Evolutionary conservation across 1,140 invertebrate genomes (phyloP), one percentile per base, ranked within the genome.

Genomic region (Brevipalpus yothersi): DNA sequence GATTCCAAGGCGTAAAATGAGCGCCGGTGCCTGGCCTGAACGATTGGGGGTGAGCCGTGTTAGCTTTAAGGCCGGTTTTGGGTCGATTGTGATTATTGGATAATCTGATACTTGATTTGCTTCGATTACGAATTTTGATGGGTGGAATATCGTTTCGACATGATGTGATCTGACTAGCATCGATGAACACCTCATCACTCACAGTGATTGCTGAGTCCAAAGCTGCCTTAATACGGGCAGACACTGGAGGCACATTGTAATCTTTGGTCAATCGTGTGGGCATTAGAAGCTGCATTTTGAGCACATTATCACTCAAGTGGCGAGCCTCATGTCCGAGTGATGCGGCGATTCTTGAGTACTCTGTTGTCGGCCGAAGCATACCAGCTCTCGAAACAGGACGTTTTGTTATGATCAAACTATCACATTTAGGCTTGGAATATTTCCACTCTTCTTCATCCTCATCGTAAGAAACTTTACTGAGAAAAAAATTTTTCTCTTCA

Each of bases 371-470:
- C 55, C 84, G 73, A 39, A 81, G 72, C 17, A 75, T 71, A 17
- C 77, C 76, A 13, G 77, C 71, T 64, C 77, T 73, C 3, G 82
- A 82, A 15, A 79, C 72, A 0, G 82, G 83, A 58, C 82, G 63
- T 56, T 72, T 73, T 40, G n/a, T 31, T 8, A 41, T 41, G n/a
- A 57, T n/a, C 9, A 39, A 15, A 10, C 9, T 13, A 13, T 57
- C 39, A 41, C 10, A 11, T 42, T 62, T 56, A 4, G 21, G 12
- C 49, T 56, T 39, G 8, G 8, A 61, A 66, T 69, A 75, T 63
- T 76, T 76, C 89, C 89, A 96, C 51, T 79, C 76, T 67, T 94
- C 88, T 61, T 83, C 71, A 58, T 76, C 73, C 66, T 95, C 90
- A 70, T 94, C 86, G 71, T 84, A 93, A 31, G 79, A 75, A 40